Evolutionary conservation across 2,113 vertebrate species (phyloP).

Genomic region (Eurypyga helias): DNA sequence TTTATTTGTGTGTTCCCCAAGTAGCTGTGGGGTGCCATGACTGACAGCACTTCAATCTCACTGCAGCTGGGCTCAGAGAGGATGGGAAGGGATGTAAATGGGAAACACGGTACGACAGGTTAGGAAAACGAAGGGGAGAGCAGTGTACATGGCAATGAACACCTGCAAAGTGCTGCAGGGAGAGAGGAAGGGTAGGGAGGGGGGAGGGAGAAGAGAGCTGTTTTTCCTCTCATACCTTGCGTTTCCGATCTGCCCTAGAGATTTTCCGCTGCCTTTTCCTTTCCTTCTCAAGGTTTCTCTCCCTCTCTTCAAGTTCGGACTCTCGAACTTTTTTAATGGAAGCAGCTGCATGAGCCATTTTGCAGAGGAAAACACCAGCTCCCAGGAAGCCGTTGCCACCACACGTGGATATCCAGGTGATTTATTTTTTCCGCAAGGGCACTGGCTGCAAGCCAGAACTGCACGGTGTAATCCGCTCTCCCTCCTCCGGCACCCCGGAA

Average conservation of each 20-base stretch:
- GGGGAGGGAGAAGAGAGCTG: neutral
- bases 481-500: constrained; percentile 27
- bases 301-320: constrained; percentile 87
- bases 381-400: constrained; percentile 18
- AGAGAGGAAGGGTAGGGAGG: neutral
- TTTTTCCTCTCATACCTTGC: constrained; percentile 87
- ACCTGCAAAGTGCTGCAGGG: neutral
- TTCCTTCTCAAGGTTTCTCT: constrained; percentile 89
- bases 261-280: constrained; percentile 86
- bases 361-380: constrained; percentile 38
- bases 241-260: constrained; percentile 91
- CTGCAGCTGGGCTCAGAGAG: constrained; percentile 19
- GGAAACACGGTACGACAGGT: neutral
- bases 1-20: neutral
- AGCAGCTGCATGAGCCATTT: constrained; percentile 96
- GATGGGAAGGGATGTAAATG: neutral
- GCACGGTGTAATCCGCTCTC: constrained; percentile 59
- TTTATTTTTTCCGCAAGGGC: constrained; percentile 25
- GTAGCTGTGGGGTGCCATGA: neutral
- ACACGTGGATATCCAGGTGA: constrained; percentile 44
- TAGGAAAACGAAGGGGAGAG: neutral
- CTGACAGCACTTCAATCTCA: neutral
- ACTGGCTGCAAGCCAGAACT: constrained; percentile 46
- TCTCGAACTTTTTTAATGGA: constrained; percentile 97
- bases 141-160: neutral